Evolutionary conservation across 2,888 invertebrate species (phyloP).

Genomic region (Ditula angustiorana): DNA sequence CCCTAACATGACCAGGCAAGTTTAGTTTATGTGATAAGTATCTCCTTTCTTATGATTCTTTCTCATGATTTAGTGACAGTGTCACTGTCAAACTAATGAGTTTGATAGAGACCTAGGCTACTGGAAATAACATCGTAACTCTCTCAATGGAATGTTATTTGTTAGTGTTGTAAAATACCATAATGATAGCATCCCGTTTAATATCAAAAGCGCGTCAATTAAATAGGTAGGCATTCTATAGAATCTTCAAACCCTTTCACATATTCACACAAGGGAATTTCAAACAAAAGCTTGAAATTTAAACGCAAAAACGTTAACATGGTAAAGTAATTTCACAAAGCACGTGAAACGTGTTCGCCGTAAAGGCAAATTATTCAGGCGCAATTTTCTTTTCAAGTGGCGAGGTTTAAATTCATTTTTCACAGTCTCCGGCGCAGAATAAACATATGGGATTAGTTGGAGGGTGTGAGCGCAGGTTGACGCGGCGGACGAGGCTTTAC

Average conservation of each 20-base stretch:
- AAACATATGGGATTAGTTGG: constrained; percentile 68
- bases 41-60: no score
- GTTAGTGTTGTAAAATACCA: no score
- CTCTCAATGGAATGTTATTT: no score
- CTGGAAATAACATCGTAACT: no score
- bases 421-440: constrained; percentile 58
- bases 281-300: constrained; percentile 31
- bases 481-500: background rate
- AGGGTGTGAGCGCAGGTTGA: constrained; percentile 5
- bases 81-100: no score
- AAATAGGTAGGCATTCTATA: constrained; percentile 8
- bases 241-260: background rate
- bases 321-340: constrained; percentile 36
- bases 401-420: constrained; percentile 71
- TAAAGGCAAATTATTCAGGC: constrained; percentile 63
- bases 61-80: no score
- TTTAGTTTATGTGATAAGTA: no score
- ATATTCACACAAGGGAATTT: constrained; percentile 18
- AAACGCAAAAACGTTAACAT: constrained; percentile 28
- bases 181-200: no score
- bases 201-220: constrained; percentile 8
- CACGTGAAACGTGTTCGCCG: constrained; percentile 26
- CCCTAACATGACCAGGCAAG: no score
- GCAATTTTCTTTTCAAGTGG: constrained; percentile 60
- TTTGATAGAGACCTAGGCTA: no score